A percentile compares a stretch with the other conserved stretches of the same genome.
Conservation (phyloP, 2,888 invertebrate species). For the Tillus elongatus region DNA sequence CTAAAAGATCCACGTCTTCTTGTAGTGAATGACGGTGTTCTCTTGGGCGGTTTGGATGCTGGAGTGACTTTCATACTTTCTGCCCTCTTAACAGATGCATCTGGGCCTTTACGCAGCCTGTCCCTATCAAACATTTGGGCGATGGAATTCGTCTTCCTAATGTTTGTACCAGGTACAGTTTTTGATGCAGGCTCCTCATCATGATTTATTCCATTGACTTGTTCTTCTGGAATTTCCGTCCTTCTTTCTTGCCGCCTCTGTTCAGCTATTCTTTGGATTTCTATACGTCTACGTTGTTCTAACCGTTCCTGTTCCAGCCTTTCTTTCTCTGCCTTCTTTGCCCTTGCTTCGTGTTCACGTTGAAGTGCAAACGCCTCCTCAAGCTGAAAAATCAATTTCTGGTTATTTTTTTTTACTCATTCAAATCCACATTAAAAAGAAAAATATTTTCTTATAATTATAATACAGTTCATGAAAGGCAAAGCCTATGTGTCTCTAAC, state of each 20-base stretch:
- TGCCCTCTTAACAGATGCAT: slow-evolving; percentile 62
- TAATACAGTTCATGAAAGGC: too few species aligned
- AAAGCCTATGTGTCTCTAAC: too few species aligned
- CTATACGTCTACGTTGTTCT: slow-evolving; percentile 74
- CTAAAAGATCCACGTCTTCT: slow-evolving; percentile 81
- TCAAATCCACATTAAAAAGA: slow-evolving; percentile 3
- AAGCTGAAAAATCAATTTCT: slow-evolving; percentile 43
- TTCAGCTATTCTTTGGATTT: slow-evolving; percentile 83
- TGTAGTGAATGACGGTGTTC: slow-evolving; percentile 93
- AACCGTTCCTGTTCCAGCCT: slow-evolving; percentile 73
- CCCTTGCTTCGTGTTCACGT: slow-evolving; percentile 67
- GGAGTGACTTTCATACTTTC: slow-evolving; percentile 79
- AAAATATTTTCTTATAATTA: too few species aligned
- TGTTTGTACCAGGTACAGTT: slow-evolving; percentile 35
- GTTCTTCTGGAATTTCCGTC: slow-evolving; percentile 41
- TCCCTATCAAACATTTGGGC: slow-evolving; percentile 54
- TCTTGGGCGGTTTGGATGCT: slow-evolving; percentile 63
- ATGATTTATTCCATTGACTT: slow-evolving; percentile 37
- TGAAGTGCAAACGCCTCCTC: slow-evolving; percentile 82
- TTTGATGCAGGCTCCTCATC: slow-evolving; percentile 26
- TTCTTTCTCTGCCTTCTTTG: slow-evolving; percentile 68
- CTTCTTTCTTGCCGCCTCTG: slow-evolving; percentile 73
- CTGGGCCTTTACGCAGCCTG: slow-evolving; percentile 43
- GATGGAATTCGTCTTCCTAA: slow-evolving; percentile 52
- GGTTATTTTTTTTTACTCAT: not conserved